A percentile compares a stretch with the other conserved stretches of the same genome.
Evolutionary conservation across 2,888 invertebrate species (phyloP).

Genomic region (Galeopsomyia nigrocyanea): DNA sequence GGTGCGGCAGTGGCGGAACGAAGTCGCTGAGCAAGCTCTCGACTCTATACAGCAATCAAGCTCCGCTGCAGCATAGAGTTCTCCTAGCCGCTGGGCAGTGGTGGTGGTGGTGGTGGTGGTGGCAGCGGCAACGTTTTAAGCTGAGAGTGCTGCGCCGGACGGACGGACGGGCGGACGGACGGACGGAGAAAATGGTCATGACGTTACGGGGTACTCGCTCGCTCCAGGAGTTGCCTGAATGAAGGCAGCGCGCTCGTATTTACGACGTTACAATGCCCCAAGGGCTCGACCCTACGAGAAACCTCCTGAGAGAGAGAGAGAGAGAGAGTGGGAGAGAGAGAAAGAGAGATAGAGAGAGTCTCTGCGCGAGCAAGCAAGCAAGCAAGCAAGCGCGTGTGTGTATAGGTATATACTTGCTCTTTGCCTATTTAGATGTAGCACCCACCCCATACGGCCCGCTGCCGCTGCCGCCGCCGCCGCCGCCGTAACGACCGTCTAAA

Average conservation of each 20-base stretch:
- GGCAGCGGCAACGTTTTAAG: constrained; percentile 3
- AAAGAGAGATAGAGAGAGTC: too few species aligned
- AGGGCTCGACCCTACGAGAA: constrained; percentile 59
- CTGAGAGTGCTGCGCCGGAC: constrained; percentile 44
- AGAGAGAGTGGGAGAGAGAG: too few species aligned
- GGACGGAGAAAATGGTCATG: constrained; percentile 52
- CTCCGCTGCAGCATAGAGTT: constrained; percentile 28
- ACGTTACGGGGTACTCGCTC: constrained; percentile 52
- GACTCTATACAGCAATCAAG: constrained; percentile 45
- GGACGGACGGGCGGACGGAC: constrained; percentile 14
- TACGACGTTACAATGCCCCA: constrained; percentile 68
- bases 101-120: constrained; percentile 1
- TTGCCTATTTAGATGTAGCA: constrained; percentile 51
- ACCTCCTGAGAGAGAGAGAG: constrained; percentile 5
- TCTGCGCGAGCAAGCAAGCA: background rate
- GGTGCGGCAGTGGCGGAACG: background rate
- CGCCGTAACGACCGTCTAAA: constrained; percentile 28
- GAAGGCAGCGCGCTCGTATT: constrained; percentile 57
- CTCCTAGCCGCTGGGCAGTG: constrained; percentile 44
- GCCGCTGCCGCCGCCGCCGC: background rate
- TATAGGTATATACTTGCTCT: constrained; percentile 50
- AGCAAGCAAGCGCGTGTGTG: background rate
- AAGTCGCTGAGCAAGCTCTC: background rate
- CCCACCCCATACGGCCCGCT: constrained; percentile 41
- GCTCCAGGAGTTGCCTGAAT: constrained; percentile 8